Base-by-base conservation (phyloP, 2,113 vertebrate species). In the Psettodes erumei region DNA sequence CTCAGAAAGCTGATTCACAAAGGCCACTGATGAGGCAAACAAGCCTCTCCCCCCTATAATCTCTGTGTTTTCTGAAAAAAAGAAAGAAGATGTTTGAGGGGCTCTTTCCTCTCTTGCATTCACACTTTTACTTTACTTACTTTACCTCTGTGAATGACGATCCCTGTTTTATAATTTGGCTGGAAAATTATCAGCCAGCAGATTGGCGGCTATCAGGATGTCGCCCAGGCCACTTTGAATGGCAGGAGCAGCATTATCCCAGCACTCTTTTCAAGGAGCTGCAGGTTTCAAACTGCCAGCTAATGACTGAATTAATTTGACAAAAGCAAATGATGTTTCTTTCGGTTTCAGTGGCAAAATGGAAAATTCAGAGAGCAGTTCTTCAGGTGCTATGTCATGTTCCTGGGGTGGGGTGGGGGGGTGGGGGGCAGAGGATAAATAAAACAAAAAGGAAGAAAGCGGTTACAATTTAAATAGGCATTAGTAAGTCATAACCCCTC, bases 251-350 rank as follows among this genome's bases (percentile, higher is more conserved):
- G 85, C 87, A 92, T 92, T 93, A 90, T 86, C 90, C 79, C 77
- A 53, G 45, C 54, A n/a, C n/a, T n/a, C 67, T 66, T 76, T 88
- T 87, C 91, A 86, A 89, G 69, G 60, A 78, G 79, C 71, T 82
- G 66, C 88, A 88, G 77, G 75, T 88, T 88, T 94, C 84, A 58
- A 84, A 77, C 42, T 18, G 83, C 60, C 81, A 45, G 33, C 90
- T 91, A 93, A 94, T 93, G 93, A 93, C 92, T 94, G 89, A 93
- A 87, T 88, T 86, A 88, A 83, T 86, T 88, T 54, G 68, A 85
- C 88, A 75, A 91, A 93, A 82, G 68, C 18, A 92, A 91, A 93
- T 79, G 64, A 90, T 90, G 85, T 91, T 77, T 81, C 71, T 71
- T 79, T 74, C n/a, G 4, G 70, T 78, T 63, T 82, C 75, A 65